Percentiles rank a stretch among this genome's conserved stretches.
Conservation (phyloP, 2,113 vertebrate species). For the Apus apus region DNA sequence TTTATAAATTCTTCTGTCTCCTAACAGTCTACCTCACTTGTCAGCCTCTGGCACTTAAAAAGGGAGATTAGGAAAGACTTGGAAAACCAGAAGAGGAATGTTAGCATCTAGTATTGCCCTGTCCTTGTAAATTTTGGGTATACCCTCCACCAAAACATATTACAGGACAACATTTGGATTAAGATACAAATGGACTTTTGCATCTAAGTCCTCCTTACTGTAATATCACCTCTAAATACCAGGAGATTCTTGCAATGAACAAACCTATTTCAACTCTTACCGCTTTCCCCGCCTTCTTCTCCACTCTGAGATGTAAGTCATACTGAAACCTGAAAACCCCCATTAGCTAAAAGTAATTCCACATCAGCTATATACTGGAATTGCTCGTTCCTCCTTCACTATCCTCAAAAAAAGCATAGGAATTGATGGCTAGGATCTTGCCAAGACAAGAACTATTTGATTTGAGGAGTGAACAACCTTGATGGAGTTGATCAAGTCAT, state of each 20-base stretch:
- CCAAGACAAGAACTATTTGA: neutral
- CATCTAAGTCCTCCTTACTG: neutral
- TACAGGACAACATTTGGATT: neutral
- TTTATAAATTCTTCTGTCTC: neutral
- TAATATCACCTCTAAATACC: neutral
- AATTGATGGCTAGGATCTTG: neutral
- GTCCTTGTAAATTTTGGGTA: neutral
- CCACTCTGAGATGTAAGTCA: neutral
- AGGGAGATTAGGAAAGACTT: neutral
- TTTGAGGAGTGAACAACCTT: neutral
- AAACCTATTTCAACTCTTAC: neutral
- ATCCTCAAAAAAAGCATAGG: neutral
- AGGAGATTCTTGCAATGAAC: neutral
- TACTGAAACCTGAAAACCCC: neutral
- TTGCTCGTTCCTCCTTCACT: neutral
- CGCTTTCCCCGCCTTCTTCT: neutral
- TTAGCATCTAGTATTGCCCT: neutral
- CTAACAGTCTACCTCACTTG: neutral
- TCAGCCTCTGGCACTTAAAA: neutral
- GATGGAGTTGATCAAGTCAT: neutral
- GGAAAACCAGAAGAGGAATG: neutral
- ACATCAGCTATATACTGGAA: neutral
- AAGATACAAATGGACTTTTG: neutral
- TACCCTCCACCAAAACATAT: neutral
- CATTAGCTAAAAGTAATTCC: neutral